Percentiles rank a stretch among this genome's conserved stretches.
Conservation (phyloP, 2,797 vertebrate species). For the Varecia variegata region DNA sequence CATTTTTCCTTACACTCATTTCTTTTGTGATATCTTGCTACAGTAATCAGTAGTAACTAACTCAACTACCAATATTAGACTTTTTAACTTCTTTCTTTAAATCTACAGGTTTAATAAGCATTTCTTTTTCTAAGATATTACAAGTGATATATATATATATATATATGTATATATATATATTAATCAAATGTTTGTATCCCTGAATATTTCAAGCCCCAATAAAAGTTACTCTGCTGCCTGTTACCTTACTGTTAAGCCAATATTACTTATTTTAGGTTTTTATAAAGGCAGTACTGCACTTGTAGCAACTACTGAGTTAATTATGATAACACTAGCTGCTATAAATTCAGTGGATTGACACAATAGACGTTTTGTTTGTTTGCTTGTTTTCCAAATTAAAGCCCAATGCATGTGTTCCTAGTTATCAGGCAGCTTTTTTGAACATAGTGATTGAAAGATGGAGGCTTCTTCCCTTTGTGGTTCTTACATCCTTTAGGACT, state of each 20-base stretch:
- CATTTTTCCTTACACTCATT: neutral
- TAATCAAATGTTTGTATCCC: neutral
- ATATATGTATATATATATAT: neutral
- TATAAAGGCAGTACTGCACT: neutral
- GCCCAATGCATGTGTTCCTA: neutral
- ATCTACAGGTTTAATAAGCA: neutral
- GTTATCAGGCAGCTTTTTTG: neutral
- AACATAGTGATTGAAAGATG: neutral
- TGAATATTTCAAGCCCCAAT: neutral
- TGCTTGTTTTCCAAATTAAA: neutral
- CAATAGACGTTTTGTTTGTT: neutral
- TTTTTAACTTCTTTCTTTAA: slow-evolving; percentile 17
- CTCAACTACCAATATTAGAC: neutral
- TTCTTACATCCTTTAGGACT: neutral
- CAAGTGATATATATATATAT: neutral
- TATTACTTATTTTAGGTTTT: neutral
- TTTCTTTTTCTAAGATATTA: neutral
- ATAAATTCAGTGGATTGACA: neutral
- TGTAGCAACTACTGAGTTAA: neutral
- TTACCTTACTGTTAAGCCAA: neutral
- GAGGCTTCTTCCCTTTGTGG: neutral
- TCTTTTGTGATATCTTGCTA: neutral
- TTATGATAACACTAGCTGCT: neutral
- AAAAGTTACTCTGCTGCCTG: neutral
- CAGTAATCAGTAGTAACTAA: neutral